phyloP scores from a whole-genome alignment of 2,888 invertebrate species.

The Drosophila histrio region DNA sequence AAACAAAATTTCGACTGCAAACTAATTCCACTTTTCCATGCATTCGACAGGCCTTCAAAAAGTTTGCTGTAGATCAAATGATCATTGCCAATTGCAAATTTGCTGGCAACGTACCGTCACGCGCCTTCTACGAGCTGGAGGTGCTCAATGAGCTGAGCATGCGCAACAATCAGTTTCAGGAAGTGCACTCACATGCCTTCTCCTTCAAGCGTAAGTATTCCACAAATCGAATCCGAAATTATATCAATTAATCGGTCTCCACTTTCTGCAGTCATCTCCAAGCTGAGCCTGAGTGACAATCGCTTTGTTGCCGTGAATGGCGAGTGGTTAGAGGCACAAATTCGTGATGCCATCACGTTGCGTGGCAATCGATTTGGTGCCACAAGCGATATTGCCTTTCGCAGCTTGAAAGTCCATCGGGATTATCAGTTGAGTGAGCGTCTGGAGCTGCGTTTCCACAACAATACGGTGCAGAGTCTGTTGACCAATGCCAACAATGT shows the following conservation, averaged over 20 bases:
- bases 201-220: constrained; percentile 84
- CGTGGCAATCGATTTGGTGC: constrained; percentile 81
- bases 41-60: constrained; percentile 88
- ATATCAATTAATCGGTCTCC: neutral
- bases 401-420: constrained; percentile 79
- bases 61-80: constrained; percentile 89
- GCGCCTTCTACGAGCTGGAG: constrained; percentile 90
- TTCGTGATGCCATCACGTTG: constrained; percentile 79
- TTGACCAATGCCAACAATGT: constrained; percentile 1
- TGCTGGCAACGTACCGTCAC: constrained; percentile 87
- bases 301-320: constrained; percentile 78
- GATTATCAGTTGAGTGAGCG: constrained; percentile 81
- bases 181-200: constrained; percentile 89
- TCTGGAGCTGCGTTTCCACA: constrained; percentile 82
- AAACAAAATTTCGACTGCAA: neutral
- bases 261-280: constrained; percentile 69
- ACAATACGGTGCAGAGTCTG: constrained; percentile 77
- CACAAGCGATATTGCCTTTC: constrained; percentile 82
- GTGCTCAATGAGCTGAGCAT: constrained; percentile 88
- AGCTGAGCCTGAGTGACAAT: constrained; percentile 80
- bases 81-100: constrained; percentile 87
- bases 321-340: constrained; percentile 81
- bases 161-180: constrained; percentile 87
- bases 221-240: neutral
- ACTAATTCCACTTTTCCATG: neutral